Evolutionary conservation across 30 jellyfish, hydroid and myxozoan species (phyloP).

Genomic region (Pelagia noctiluca): DNA sequence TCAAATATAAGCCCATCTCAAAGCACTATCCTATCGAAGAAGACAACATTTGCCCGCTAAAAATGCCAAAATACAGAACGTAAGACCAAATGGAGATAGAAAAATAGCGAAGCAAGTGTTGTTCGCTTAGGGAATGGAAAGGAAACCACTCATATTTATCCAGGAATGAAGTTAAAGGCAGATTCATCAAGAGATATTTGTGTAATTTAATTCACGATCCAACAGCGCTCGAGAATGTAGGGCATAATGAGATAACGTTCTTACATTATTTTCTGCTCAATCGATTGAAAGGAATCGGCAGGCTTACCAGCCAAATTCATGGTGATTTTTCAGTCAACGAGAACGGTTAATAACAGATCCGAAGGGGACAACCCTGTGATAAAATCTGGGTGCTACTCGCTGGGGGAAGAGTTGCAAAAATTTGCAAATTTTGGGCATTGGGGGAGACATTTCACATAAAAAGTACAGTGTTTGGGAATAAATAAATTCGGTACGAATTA

Average conservation of each 20-base stretch:
- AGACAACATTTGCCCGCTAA: constrained; percentile 80
- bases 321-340: too few species aligned
- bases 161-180: background rate
- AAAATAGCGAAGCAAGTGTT: constrained; percentile 9
- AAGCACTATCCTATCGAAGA: constrained; percentile 5
- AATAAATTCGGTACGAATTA: too few species aligned
- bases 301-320: background rate
- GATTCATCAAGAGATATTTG: background rate
- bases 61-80: constrained; percentile 37
- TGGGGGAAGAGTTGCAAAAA: background rate
- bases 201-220: constrained; percentile 10
- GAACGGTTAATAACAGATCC: background rate
- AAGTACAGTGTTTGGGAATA: too few species aligned
- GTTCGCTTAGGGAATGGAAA: constrained; percentile 23
- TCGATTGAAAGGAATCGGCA: constrained; percentile 5
- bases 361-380: background rate
- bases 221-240: constrained; percentile 48
- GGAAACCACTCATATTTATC: background rate
- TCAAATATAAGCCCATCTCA: constrained; percentile 65
- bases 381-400: background rate
- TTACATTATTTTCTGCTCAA: constrained; percentile 34
- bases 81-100: constrained; percentile 17
- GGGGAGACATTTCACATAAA: too few species aligned
- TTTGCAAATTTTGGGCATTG: too few species aligned
- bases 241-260: constrained; percentile 50